Percentiles rank a stretch among this genome's conserved stretches.
Evolutionary conservation across 2,888 invertebrate species (phyloP).

Genomic region (Ephialtes manifestator): DNA sequence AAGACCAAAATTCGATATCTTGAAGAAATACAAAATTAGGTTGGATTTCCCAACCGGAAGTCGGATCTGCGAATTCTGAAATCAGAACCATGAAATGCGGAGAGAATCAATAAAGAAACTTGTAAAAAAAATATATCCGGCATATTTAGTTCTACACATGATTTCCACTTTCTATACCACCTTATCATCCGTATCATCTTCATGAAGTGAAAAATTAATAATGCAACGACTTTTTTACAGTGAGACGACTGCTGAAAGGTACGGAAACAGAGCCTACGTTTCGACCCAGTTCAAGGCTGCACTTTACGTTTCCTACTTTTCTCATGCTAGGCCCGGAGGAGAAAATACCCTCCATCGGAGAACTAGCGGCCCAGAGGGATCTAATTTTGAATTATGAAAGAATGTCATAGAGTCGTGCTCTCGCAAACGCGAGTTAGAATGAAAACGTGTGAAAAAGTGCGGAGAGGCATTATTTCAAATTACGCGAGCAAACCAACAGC

Average conservation of each 20-base stretch:
- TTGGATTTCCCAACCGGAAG: no score
- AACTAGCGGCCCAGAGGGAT: slow-evolving; percentile 34
- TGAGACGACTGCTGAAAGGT: neutral
- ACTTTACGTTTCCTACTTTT: slow-evolving; percentile 11
- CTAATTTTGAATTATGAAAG: slow-evolving; percentile 64
- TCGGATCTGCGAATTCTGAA: no score
- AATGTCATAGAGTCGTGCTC: slow-evolving; percentile 8
- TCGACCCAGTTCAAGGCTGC: neutral
- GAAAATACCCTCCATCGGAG: slow-evolving; percentile 38
- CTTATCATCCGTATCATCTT: neutral
- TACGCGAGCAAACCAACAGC: slow-evolving; percentile 32
- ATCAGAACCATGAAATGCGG: neutral
- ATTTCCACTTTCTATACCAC: neutral
- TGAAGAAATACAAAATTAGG: no score
- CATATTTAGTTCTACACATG: neutral
- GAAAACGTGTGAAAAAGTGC: slow-evolving; percentile 36
- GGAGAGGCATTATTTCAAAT: slow-evolving; percentile 55
- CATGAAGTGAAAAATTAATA: no score
- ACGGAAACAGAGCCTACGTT: neutral
- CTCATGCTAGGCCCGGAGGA: neutral
- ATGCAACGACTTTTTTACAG: neutral
- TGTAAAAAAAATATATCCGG: neutral
- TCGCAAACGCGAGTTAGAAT: neutral
- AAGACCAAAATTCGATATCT: no score
- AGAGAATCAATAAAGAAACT: neutral